Evolutionary conservation across 2,113 vertebrate genomes (phyloP).

Genomic region (Callospermophilus lateralis): DNA sequence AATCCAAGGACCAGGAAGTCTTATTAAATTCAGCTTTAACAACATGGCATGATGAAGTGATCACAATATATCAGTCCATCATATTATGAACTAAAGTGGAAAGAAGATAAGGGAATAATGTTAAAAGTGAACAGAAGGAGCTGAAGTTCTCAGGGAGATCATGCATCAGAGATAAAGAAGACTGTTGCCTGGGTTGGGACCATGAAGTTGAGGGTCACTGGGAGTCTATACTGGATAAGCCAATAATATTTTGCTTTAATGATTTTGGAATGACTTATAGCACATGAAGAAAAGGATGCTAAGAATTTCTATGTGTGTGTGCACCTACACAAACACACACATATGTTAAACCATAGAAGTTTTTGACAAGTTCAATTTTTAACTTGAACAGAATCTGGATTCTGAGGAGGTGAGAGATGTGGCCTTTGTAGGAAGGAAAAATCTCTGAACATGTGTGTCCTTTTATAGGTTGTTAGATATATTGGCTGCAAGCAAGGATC

Average conservation of each 20-base stretch:
- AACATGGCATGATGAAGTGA: too few relatives aligned
- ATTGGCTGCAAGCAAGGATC: slow-evolving; percentile 92
- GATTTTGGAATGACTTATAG: too few relatives aligned
- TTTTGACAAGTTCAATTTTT: background rate
- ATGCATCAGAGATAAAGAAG: background rate
- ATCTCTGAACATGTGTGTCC: background rate
- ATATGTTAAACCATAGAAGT: background rate
- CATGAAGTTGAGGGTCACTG: too few relatives aligned
- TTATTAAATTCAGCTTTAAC: too few relatives aligned
- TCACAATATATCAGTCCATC: too few relatives aligned
- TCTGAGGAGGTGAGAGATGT: background rate
- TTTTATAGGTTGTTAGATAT: slow-evolving; percentile 87
- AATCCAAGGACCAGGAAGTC: too few relatives aligned
- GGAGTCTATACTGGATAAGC: too few relatives aligned
- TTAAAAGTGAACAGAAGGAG: background rate
- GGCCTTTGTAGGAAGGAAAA: background rate
- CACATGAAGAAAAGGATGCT: too few relatives aligned
- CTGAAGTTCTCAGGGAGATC: background rate
- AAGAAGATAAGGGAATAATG: background rate
- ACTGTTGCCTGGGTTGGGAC: too few relatives aligned
- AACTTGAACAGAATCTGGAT: background rate
- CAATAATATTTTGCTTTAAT: too few relatives aligned
- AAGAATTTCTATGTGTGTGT: too few relatives aligned
- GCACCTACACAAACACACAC: background rate
- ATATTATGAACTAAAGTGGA: background rate